Evolutionary conservation across 2,113 vertebrate species (phyloP).

Genomic region (Mirza zaza): DNA sequence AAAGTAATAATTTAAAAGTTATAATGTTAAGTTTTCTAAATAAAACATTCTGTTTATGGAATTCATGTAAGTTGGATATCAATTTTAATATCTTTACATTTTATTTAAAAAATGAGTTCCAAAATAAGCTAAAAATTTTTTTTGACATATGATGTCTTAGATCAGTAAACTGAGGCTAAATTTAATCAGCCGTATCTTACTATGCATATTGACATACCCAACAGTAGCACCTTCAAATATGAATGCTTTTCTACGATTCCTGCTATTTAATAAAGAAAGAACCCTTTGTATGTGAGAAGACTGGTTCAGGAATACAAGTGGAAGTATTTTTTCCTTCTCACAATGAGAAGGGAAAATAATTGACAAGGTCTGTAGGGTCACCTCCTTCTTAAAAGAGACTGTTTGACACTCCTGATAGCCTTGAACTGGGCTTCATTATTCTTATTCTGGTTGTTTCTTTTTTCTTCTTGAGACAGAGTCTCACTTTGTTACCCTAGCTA

Average conservation of each 20-base stretch:
- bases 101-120: conserved; percentile 59
- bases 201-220: conserved; percentile 25
- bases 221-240: not conserved
- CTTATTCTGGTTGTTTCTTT: not conserved
- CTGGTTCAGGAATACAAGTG: not conserved
- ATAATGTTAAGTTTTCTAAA: not conserved
- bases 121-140: conserved; percentile 47
- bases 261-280: not conserved
- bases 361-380: not conserved
- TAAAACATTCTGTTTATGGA: not conserved
- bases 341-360: not conserved
- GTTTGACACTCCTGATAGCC: not conserved
- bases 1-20: conserved; percentile 32
- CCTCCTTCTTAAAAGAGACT: not conserved
- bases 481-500: too few relatives aligned
- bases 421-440: not conserved
- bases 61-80: not conserved
- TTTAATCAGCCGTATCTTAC: conserved; percentile 53
- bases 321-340: not conserved
- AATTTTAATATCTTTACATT: not conserved
- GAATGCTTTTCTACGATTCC: not conserved
- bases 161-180: conserved; percentile 38
- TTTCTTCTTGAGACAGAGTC: not conserved
- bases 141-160: conserved; percentile 55
- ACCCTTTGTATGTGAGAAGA: not conserved